A percentile compares a stretch with the other conserved stretches of the same genome.
Evolutionary conservation across 2,888 invertebrate species (phyloP).

Genomic region (Tiphia femorata): DNA sequence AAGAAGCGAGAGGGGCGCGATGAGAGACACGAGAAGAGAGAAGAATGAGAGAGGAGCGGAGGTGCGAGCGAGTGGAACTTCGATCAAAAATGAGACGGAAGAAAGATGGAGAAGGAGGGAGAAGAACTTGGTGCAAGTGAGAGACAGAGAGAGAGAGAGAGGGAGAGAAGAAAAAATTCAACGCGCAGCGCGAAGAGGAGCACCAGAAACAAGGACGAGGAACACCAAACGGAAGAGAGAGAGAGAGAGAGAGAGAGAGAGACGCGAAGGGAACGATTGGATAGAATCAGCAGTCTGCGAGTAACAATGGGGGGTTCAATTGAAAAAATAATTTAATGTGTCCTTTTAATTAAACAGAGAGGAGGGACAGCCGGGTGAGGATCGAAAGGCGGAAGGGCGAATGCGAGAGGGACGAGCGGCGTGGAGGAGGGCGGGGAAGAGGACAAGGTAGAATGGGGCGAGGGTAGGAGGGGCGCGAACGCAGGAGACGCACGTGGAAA

Average conservation of each 20-base stretch:
- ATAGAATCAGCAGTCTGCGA: slow-evolving; percentile 67
- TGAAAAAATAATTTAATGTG: slow-evolving; percentile 69
- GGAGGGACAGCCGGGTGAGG: slow-evolving; percentile 59
- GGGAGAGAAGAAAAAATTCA: neutral
- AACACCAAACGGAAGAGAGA: slow-evolving; percentile 24
- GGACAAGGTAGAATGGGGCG: slow-evolving; percentile 27
- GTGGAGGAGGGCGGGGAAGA: slow-evolving; percentile 10
- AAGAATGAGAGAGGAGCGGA: neutral
- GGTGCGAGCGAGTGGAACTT: slow-evolving; percentile 5
- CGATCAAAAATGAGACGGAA: no score
- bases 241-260: slow-evolving; percentile 45
- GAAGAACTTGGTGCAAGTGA: neutral
- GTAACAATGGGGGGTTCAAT: slow-evolving; percentile 67
- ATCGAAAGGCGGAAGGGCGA: slow-evolving; percentile 48
- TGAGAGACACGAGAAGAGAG: slow-evolving; percentile 35
- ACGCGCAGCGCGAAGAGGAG: neutral
- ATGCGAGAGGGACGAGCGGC: slow-evolving; percentile 11
- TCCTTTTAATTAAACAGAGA: slow-evolving; percentile 68
- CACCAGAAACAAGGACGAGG: slow-evolving; percentile 3
- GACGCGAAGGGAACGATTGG: slow-evolving; percentile 59
- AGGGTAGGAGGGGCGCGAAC: slow-evolving; percentile 36
- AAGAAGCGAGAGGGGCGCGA: slow-evolving; percentile 38
- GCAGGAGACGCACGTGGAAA: slow-evolving; percentile 12
- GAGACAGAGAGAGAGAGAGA: neutral
- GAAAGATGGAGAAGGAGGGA: no score